Evolutionary conservation across 2,888 invertebrate species (phyloP).

Genomic region (Blastobasis lacticolella): DNA sequence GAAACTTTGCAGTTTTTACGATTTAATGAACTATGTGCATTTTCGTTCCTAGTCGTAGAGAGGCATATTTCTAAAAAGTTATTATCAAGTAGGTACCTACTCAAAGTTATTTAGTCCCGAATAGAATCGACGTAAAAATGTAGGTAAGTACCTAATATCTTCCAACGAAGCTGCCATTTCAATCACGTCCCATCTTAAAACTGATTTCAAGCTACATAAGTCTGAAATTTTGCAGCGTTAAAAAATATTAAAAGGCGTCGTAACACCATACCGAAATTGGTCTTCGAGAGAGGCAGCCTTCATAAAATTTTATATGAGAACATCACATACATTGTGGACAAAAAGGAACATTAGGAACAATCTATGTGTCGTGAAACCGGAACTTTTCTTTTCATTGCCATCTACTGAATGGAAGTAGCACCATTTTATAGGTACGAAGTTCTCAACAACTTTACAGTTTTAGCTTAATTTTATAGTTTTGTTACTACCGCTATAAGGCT

Average conservation of each 20-base stretch:
- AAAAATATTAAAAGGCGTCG: constrained; percentile 9
- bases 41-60: too few species aligned
- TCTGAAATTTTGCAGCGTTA: neutral
- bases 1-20: too few species aligned
- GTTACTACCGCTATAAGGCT: neutral
- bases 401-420: constrained; percentile 27
- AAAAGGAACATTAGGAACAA: constrained; percentile 52
- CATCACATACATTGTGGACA: constrained; percentile 57
- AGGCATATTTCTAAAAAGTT: too few species aligned
- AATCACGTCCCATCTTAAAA: too few species aligned
- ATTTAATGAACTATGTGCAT: too few species aligned
- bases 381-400: constrained; percentile 58
- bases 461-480: neutral
- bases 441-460: too few species aligned
- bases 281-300: constrained; percentile 27
- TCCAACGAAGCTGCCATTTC: too few species aligned
- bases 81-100: too few species aligned
- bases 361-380: constrained; percentile 51
- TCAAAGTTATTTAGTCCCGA: too few species aligned
- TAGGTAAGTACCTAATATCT: too few species aligned
- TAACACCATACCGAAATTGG: constrained; percentile 41
- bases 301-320: constrained; percentile 58
- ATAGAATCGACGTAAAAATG: too few species aligned
- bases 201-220: neutral
- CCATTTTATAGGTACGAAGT: too few species aligned